phyloP scores from a whole-genome alignment of 2,888 invertebrate genomes.

The Chirona hameri region DNA sequence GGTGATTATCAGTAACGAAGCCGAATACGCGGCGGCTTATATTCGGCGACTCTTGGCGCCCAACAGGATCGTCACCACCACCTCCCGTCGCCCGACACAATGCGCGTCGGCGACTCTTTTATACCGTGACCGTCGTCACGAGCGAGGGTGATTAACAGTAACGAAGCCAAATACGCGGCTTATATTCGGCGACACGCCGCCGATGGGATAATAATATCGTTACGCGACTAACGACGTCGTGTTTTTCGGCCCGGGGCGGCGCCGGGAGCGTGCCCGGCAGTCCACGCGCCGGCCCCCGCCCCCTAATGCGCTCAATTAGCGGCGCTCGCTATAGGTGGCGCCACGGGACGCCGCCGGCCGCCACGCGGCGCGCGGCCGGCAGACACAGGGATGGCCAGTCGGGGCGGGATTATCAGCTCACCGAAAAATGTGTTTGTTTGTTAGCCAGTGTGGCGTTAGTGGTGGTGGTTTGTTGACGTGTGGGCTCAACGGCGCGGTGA shows the following conservation, averaged over 20 bases:
- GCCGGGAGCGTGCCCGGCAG: neutral
- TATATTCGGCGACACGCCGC: neutral
- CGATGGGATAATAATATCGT: neutral
- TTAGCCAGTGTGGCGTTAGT: too few relatives aligned
- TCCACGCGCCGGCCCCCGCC: neutral
- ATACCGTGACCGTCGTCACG: neutral
- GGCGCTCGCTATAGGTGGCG: neutral
- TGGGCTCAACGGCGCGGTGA: too few relatives aligned
- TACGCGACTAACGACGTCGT: neutral
- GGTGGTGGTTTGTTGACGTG: too few relatives aligned
- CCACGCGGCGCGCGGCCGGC: too few relatives aligned
- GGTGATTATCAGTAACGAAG: too few relatives aligned
- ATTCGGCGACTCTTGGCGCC: too few relatives aligned
- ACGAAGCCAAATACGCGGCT: slow-evolving; percentile 24
- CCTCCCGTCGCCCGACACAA: too few relatives aligned
- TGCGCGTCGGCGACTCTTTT: neutral
- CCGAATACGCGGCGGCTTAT: too few relatives aligned
- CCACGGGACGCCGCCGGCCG: neutral
- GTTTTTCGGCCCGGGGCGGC: neutral
- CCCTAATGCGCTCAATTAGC: slow-evolving; percentile 3
- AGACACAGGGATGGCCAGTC: too few relatives aligned
- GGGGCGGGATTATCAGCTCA: too few relatives aligned
- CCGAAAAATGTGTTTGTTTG: too few relatives aligned
- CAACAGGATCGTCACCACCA: too few relatives aligned
- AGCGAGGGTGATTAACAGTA: neutral